These are phyloP conservation scores for Myrmecophaga tridactyla DNA, from an alignment of 2,113 vertebrate species.

Conservation along the genomic window DNA sequence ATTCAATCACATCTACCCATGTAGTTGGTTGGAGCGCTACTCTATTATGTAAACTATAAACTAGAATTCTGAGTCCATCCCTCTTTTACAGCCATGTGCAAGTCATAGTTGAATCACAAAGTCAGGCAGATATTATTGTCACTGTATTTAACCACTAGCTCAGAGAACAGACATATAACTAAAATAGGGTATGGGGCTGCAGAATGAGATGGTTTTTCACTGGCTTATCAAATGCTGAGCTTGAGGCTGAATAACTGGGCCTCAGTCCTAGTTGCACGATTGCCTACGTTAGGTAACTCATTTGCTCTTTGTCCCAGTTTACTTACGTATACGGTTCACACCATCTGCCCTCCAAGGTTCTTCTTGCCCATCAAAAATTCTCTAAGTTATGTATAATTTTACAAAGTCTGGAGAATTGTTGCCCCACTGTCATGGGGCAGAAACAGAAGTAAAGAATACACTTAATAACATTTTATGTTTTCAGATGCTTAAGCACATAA, in stretches of 20 bases:
- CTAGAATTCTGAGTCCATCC: constrained; percentile 34
- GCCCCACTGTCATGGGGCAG: not conserved
- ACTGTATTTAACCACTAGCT: constrained; percentile 20
- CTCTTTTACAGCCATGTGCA: constrained; percentile 44
- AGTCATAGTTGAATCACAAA: constrained; percentile 56
- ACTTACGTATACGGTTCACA: not conserved
- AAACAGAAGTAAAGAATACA: not conserved
- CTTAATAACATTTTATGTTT: constrained; percentile 15
- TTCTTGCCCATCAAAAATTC: not conserved
- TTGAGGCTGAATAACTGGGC: not conserved
- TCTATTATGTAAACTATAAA: too few relatives aligned
- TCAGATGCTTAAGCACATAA: not conserved
- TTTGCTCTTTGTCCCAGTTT: not conserved
- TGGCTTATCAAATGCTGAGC: not conserved
- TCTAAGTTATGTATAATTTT: not conserved
- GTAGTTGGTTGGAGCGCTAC: not conserved
- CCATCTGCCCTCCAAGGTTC: not conserved
- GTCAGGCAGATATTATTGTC: not conserved
- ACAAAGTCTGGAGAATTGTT: not conserved
- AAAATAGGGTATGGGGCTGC: not conserved
- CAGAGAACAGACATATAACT: not conserved
- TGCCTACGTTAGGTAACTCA: not conserved
- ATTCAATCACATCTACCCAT: not conserved
- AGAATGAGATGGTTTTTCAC: not conserved
- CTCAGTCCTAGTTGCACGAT: not conserved